Conservation (phyloP, 2,797 vertebrate species). For the Cuniculus paca region DNA sequence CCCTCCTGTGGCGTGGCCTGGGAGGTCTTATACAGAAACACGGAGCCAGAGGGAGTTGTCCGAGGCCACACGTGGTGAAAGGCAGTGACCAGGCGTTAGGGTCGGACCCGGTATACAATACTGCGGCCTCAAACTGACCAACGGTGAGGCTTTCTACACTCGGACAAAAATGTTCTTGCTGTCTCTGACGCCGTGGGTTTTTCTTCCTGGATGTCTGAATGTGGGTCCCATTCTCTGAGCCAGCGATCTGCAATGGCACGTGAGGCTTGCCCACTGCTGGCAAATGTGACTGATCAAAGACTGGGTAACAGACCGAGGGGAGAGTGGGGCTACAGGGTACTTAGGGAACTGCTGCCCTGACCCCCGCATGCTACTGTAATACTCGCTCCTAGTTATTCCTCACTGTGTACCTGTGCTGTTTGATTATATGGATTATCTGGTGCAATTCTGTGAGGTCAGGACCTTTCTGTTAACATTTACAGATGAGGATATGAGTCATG, state of each 20-base stretch:
- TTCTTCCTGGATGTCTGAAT: not conserved
- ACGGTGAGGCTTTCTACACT: not conserved
- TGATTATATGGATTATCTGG: not conserved
- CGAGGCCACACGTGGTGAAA: not conserved
- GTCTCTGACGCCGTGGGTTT: not conserved
- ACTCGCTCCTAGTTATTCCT: not conserved
- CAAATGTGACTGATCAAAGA: not conserved
- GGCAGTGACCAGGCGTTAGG: not conserved
- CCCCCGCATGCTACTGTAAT: not conserved
- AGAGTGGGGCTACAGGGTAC: not conserved
- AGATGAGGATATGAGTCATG: not conserved
- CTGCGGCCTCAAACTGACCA: not conserved
- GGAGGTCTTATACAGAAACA: not conserved
- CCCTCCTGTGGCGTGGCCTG: accelerated
- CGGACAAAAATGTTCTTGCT: not conserved
- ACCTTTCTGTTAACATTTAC: not conserved
- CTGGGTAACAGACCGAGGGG: not conserved
- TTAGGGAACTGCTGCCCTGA: not conserved
- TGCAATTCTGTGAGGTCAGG: not conserved
- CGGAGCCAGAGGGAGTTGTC: not conserved
- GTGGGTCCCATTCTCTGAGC: not conserved
- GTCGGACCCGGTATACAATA: not conserved
- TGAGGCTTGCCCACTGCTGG: not conserved
- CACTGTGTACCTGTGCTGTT: not conserved
- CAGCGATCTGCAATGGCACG: not conserved